These are phyloP conservation scores for Oncorhynchus masou DNA, from an alignment of 2,113 vertebrate species.

Conservation along the genomic window DNA sequence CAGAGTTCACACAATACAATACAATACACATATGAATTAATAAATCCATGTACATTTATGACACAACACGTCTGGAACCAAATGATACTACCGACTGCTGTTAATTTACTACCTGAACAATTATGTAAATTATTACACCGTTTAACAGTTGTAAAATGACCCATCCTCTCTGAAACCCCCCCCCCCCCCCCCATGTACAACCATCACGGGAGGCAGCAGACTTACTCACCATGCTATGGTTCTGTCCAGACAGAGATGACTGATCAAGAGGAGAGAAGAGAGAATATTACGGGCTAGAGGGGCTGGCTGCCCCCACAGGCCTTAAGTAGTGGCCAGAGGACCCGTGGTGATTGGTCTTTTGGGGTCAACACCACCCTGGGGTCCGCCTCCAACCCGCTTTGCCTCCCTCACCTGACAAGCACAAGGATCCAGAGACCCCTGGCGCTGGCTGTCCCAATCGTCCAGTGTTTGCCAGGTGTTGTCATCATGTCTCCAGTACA, in stretches of 20 bases:
- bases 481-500: not conserved
- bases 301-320: not conserved
- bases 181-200: not conserved
- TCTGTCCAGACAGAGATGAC: conserved; percentile 22
- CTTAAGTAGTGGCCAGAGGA: conserved; percentile 60
- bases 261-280: conserved; percentile 31
- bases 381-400: conserved; percentile 39
- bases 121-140: not conserved
- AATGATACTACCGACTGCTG: too few species aligned
- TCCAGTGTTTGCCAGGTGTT: conserved; percentile 12
- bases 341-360: conserved; percentile 68
- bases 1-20: too few species aligned
- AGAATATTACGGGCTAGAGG: conserved; percentile 33
- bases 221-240: conserved; percentile 70
- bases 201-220: not conserved
- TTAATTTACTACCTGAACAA: not conserved
- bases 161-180: not conserved
- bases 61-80: too few species aligned
- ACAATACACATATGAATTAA: too few species aligned
- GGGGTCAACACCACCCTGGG: conserved; percentile 65
- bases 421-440: not conserved
- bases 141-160: not conserved
- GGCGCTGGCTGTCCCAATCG: not conserved
- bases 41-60: too few species aligned
- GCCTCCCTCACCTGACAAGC: conserved; percentile 6